A percentile compares a stretch with the other conserved stretches of the same genome.
Conservation (phyloP, 2,113 vertebrate species). For the Aegotheles bennettii region DNA sequence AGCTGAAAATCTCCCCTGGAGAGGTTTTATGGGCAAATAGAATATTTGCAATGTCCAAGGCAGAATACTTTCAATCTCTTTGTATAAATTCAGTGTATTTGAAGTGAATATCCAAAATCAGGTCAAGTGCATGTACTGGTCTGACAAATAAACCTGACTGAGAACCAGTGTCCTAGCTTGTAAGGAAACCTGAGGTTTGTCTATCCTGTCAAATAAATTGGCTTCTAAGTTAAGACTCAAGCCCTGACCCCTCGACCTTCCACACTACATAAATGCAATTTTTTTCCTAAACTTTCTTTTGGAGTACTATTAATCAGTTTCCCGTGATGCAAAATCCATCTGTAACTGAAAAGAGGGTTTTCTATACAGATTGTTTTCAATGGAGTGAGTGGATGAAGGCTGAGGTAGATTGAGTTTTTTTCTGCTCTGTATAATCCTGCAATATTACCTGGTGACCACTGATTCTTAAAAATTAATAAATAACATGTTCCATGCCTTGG, state of each 20-base stretch:
- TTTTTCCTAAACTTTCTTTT: neutral
- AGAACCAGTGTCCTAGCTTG: neutral
- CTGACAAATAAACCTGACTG: neutral
- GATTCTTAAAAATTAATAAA: neutral
- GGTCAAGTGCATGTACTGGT: neutral
- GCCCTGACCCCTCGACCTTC: neutral
- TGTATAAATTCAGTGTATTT: neutral
- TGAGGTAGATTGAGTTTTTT: rapidly evolving
- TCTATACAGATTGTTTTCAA: neutral
- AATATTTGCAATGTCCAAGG: neutral
- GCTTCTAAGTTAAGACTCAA: neutral
- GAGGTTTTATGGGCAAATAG: neutral
- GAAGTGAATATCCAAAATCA: neutral
- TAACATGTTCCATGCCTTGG: neutral
- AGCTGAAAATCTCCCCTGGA: neutral
- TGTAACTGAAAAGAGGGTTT: neutral
- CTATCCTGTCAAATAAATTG: neutral
- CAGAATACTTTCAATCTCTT: neutral
- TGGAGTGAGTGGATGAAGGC: neutral
- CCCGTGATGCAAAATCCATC: neutral
- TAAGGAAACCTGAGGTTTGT: neutral
- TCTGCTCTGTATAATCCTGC: neutral
- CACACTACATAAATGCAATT: neutral
- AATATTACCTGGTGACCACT: neutral
- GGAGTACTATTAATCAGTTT: neutral